These are phyloP conservation scores for Alexandromys fortis DNA, from an alignment of 2,113 vertebrate species.

Conservation along the genomic window DNA sequence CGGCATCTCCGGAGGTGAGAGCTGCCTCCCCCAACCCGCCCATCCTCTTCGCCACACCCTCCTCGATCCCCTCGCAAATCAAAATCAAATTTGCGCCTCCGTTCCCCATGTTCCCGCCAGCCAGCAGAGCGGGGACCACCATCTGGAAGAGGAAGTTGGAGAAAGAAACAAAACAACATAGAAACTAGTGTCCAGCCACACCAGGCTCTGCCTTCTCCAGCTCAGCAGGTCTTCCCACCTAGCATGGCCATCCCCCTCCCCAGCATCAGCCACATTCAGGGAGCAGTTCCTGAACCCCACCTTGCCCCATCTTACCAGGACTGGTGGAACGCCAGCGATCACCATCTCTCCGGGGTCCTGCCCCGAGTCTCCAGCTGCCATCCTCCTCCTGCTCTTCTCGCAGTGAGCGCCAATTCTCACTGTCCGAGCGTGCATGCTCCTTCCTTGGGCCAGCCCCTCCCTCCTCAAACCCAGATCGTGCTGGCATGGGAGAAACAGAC, in stretches of 20 bases:
- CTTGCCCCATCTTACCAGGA: constrained; percentile 76
- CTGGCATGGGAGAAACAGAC: constrained; percentile 60
- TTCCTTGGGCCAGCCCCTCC: constrained; percentile 85
- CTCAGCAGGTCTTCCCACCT: not conserved
- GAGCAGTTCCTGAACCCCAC: not conserved
- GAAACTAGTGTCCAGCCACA: not conserved
- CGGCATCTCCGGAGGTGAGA: constrained; percentile 81
- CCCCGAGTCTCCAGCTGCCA: constrained; percentile 78
- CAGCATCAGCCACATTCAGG: not conserved
- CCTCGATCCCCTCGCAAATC: constrained; percentile 91
- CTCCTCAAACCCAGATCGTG: constrained; percentile 93
- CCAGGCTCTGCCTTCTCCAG: not conserved
- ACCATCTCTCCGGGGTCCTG: constrained; percentile 87
- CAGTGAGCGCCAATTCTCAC: constrained; percentile 95
- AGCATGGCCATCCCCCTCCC: not conserved
- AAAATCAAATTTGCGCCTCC: constrained; percentile 93
- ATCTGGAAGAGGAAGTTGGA: constrained; percentile 80
- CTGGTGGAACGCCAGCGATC: constrained; percentile 84
- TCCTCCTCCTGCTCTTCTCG: constrained; percentile 93
- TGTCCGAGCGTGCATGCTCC: constrained; percentile 94
- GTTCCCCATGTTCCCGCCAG: constrained; percentile 92
- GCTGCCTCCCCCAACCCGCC: constrained; percentile 80
- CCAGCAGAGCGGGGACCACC: constrained; percentile 93
- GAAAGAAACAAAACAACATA: not conserved
- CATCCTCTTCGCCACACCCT: constrained; percentile 81